These are phyloP conservation scores for Tiliqua scincoides DNA, from an alignment of 2,113 vertebrate species.

Conservation along the genomic window DNA sequence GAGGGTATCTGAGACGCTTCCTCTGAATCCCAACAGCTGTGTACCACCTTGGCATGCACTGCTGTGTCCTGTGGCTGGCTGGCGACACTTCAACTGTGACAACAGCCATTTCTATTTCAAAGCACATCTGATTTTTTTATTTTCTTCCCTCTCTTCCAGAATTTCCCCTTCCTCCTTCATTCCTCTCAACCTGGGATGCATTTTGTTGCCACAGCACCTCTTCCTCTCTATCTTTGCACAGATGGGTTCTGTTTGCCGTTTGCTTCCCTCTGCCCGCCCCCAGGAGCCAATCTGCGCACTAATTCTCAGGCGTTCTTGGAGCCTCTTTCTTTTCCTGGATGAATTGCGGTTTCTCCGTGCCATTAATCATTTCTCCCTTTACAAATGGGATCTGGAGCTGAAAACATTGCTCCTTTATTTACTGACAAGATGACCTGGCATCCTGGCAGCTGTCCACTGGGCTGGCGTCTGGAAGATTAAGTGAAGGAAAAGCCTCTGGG, in stretches of 20 bases:
- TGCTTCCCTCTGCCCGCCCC: conserved; percentile 38
- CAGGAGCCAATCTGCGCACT: conserved; percentile 45
- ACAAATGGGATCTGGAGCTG: conserved; percentile 58
- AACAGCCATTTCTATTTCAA: neutral
- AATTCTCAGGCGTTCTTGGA: conserved; percentile 56
- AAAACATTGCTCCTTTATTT: conserved; percentile 71
- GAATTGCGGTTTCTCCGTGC: conserved; percentile 67
- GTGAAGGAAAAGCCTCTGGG: conserved; percentile 7
- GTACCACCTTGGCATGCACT: no score
- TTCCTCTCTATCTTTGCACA: conserved; percentile 8
- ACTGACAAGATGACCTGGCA: conserved; percentile 68
- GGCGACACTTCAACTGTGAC: no score
- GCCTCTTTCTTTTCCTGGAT: conserved; percentile 59
- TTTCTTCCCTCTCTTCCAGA: no score
- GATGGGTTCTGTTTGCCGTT: conserved; percentile 55
- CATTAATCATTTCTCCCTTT: conserved; percentile 74
- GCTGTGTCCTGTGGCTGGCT: no score
- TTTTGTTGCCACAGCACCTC: neutral
- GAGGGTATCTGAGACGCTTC: no score
- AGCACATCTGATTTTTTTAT: neutral
- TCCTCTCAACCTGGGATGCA: neutral
- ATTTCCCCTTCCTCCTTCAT: neutral
- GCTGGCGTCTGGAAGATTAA: conserved; percentile 57
- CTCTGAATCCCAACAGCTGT: no score
- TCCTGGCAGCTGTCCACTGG: conserved; percentile 50